Percentiles rank a stretch among this genome's conserved stretches.
These are phyloP conservation scores for Pedetes capensis DNA, from an alignment of 2,113 vertebrate genomes.

Conservation along the genomic window DNA sequence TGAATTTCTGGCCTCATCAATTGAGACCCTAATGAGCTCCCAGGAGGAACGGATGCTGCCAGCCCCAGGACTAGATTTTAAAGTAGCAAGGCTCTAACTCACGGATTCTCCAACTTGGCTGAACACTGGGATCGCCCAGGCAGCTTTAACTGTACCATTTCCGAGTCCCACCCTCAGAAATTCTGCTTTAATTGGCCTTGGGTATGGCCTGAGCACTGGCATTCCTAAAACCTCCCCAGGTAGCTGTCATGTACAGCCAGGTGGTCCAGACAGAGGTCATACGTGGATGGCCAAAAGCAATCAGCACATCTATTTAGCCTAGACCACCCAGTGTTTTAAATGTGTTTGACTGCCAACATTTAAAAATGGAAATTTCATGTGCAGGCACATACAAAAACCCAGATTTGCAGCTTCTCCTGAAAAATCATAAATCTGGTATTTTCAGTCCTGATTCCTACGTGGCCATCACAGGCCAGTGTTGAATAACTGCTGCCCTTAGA, in stretches of 20 bases:
- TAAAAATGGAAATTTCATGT: slow-evolving; percentile 39
- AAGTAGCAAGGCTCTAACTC: background rate
- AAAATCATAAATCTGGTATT: background rate
- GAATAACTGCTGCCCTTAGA: background rate
- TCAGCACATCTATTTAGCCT: background rate
- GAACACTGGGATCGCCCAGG: background rate
- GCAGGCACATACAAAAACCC: background rate
- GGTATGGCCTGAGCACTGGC: background rate
- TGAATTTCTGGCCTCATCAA: background rate
- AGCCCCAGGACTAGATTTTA: background rate
- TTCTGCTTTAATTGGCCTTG: slow-evolving; percentile 15
- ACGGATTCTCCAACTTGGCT: background rate
- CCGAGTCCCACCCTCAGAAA: background rate
- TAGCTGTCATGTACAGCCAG: background rate
- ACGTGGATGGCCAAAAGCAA: background rate
- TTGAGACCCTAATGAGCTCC: background rate
- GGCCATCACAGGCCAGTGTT: background rate
- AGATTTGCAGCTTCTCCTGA: slow-evolving; percentile 8
- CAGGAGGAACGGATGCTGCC: background rate
- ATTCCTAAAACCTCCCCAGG: background rate
- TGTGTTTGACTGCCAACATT: slow-evolving; percentile 16
- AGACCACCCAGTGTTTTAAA: background rate
- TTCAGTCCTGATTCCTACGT: background rate
- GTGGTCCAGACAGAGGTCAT: background rate
- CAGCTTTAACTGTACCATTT: background rate